Evolutionary conservation across 2,113 vertebrate species (phyloP).

Genomic region (Alosa alosa): DNA sequence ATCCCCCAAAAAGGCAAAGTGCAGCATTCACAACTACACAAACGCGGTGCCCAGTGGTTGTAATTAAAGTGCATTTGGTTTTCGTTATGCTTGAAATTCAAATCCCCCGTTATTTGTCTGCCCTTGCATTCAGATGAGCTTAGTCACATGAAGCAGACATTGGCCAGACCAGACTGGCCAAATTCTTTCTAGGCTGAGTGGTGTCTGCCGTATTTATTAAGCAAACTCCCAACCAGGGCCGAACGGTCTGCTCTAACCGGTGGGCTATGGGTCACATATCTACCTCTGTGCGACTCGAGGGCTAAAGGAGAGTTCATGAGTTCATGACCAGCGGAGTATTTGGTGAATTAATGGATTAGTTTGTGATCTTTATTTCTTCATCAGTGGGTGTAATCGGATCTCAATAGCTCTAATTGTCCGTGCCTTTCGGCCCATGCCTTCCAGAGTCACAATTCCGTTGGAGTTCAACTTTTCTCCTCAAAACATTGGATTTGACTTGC

Average conservation of each 20-base stretch:
- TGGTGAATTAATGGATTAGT: conserved; percentile 18
- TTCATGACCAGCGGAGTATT: neutral
- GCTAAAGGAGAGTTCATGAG: neutral
- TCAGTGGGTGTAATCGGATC: neutral
- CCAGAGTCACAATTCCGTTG: neutral
- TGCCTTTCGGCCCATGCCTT: neutral
- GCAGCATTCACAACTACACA: neutral
- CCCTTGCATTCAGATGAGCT: neutral
- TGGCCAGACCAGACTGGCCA: neutral
- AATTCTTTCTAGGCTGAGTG: conserved; percentile 1
- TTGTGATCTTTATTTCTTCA: conserved; percentile 14
- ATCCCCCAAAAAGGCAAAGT: neutral
- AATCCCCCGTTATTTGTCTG: neutral
- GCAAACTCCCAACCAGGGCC: neutral
- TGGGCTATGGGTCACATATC: neutral
- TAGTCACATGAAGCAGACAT: conserved; percentile 2
- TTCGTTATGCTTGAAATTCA: neutral
- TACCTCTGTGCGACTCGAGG: neutral
- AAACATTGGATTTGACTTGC: neutral
- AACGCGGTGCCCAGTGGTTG: neutral
- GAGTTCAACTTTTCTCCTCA: neutral
- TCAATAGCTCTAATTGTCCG: conserved; percentile 3
- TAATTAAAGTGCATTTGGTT: neutral
- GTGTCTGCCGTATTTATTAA: neutral
- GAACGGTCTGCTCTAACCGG: neutral